Base-by-base conservation (phyloP, 1,140 invertebrate genomes). In the Rhyacophila brunnea region DNA sequence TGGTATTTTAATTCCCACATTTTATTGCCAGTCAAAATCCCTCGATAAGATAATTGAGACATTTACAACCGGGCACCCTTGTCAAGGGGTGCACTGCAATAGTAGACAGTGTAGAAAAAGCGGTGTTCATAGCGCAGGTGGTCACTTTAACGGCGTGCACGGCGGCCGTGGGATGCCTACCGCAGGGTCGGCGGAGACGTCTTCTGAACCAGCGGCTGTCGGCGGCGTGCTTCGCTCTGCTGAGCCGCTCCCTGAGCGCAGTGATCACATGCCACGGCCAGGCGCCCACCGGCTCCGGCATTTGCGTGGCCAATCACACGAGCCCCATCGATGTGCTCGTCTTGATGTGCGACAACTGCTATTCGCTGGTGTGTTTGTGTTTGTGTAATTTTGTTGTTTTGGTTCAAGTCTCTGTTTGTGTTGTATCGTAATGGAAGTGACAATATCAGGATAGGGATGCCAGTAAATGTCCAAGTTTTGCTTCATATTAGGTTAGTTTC, bases 241-340 rank as follows among this genome's bases (percentile, higher is more conserved):
- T 96, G 45, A 91, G 91, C 40, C 87, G 91, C 45, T 90, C 91
- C 23, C 84, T 96, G 47, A 93, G 92, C 6, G 87, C 91, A 35
- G 92, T 95, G 62, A 89, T 96, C 58, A 92, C 83, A 15, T 96
- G 96, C 78, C 93, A 96, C 77, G 91, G 94, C 72, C 23, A 9
- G 23, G 74, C 81, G 42, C 84, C 91, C 69, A 92, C 95, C 75
- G 83, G 82, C 62, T 92, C 93, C 19, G 95, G 96, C 28, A 99
- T 99, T 68, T 99, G 96, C 80, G 97, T 99, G 14, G 97, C 98
- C 45, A 99, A 99, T 82, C 98, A 99, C 76, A 99, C 98, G 0
- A 98, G 95, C 55, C 98, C 97, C 1, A 96, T 99, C 63, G 97
- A 99, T 79, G 95, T 95, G 38, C 83, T 99, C 54, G 88, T 99